Conservation (phyloP, 2,888 invertebrate species). For the Cerceris ruficornis region DNA sequence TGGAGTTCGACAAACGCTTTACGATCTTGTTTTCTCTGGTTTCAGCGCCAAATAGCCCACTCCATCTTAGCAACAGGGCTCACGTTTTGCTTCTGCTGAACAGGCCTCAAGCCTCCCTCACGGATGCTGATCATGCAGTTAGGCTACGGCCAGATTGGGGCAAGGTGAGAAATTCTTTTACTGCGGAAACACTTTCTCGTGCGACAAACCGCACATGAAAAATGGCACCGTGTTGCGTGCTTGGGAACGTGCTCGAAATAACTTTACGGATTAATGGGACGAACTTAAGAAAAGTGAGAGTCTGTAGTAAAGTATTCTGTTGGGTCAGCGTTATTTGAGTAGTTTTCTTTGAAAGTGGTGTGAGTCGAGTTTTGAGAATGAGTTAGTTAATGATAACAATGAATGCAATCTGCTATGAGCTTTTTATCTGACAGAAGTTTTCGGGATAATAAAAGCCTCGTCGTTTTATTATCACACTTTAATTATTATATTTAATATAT, state of each 20-base stretch:
- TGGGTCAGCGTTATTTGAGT: too few species aligned
- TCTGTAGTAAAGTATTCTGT: too few species aligned
- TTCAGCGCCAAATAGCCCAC: constrained; percentile 86
- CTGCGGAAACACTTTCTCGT: neutral
- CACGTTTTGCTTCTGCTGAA: constrained; percentile 85
- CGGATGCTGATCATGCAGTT: constrained; percentile 86
- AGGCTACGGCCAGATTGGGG: constrained; percentile 86
- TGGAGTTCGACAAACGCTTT: constrained; percentile 31
- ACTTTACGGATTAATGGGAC: neutral
- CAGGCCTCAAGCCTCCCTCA: constrained; percentile 85
- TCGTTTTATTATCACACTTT: too few species aligned
- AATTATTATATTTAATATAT: too few species aligned
- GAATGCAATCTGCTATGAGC: too few species aligned
- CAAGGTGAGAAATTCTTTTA: constrained; percentile 83
- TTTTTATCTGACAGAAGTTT: too few species aligned
- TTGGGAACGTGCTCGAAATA: neutral
- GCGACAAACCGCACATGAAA: neutral
- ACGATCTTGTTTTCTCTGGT: constrained; percentile 68
- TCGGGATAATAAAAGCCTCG: too few species aligned
- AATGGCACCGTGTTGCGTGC: neutral
- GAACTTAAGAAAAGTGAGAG: too few species aligned
- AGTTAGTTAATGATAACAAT: too few species aligned
- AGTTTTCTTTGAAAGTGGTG: too few species aligned
- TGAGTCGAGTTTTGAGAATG: too few species aligned
- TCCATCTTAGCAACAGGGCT: constrained; percentile 85